Evolutionary conservation across 2,797 vertebrate species (phyloP), one percentile per base, ranked within the genome.

Genomic region (Micrastur ruficollis): DNA sequence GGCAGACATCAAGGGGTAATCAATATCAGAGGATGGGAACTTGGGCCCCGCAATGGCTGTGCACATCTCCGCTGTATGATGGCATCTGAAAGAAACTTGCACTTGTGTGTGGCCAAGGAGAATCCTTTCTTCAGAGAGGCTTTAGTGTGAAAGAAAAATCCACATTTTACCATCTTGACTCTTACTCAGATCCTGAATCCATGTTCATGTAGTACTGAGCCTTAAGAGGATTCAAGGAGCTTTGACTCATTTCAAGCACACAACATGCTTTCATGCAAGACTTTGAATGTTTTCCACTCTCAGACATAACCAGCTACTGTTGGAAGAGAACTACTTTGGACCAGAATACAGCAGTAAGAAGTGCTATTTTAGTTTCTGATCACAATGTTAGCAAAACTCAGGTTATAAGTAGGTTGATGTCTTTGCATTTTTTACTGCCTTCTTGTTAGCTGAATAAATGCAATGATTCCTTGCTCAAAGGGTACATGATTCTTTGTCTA

Each of bases 41-140:
- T 11, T 27, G 27, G 27, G 62, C 53, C 31, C 22, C 55, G 17
- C 15, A 32, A 7, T 10, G 19, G n/a, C 36, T 44, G 5, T 12
- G 2, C 0, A 0, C 14, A 40, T 44, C 27, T 6, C 17, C 80
- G 34, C 42, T 85, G 17, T 15, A 6, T 14, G 10, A 59, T 21
- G 22, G 18, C 40, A 49, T 9, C 40, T 36, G 52, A 74, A 67
- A 74, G 20, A 34, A 59, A 56, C 40, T n/a, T 38, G 14, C 32
- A 23, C 20, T 31, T 49, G 23, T 4, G 5, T 22, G 9, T 21
- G 18, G 29, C 44, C 21, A 46, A 55, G 20, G 9, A 75, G 12
- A 75, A 40, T 5, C 52, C 8, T 52, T 68, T 42, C 34, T 26
- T 56, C 23, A 34, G 53, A 38, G 4, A 62, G 14, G 40, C 6